Conservation (phyloP, 2,888 invertebrate genomes). For the Rhyacophila evoluta region DNA sequence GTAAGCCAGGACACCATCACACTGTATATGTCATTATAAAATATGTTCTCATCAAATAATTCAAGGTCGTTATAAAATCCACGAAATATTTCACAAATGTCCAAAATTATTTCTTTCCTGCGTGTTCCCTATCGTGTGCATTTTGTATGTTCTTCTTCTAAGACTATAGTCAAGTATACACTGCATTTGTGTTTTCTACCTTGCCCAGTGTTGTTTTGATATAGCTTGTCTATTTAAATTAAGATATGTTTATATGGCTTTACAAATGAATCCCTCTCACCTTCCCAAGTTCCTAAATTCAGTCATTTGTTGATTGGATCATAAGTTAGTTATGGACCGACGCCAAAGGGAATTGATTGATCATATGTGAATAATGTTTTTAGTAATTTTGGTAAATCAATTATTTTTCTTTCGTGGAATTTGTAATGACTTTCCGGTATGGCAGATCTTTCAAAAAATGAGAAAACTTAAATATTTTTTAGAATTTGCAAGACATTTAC, state of each 20-base stretch:
- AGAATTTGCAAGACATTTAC: background rate
- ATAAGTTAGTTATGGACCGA: no score
- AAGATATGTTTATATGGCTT: background rate
- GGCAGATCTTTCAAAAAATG: background rate
- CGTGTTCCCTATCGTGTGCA: conserved; percentile 14
- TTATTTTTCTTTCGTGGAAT: conserved; percentile 16
- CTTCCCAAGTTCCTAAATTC: background rate
- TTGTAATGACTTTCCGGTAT: background rate
- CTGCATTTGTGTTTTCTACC: conserved; percentile 9
- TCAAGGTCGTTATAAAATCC: conserved; percentile 8
- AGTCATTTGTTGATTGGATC: background rate
- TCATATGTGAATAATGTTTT: no score
- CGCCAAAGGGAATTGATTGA: no score
- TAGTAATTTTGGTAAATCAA: background rate
- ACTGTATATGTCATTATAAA: conserved; percentile 18
- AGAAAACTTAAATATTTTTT: background rate
- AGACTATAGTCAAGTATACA: background rate
- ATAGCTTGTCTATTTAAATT: background rate
- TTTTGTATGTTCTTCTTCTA: conserved; percentile 15
- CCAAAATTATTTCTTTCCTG: conserved; percentile 10
- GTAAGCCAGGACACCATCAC: conserved; percentile 2
- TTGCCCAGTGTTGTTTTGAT: conserved; percentile 12
- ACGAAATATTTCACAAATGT: conserved; percentile 1
- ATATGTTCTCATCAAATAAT: background rate
- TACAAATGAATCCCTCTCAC: background rate